Evolutionary conservation across 2,797 vertebrate genomes (phyloP).

Genomic region (Argentina silus): DNA sequence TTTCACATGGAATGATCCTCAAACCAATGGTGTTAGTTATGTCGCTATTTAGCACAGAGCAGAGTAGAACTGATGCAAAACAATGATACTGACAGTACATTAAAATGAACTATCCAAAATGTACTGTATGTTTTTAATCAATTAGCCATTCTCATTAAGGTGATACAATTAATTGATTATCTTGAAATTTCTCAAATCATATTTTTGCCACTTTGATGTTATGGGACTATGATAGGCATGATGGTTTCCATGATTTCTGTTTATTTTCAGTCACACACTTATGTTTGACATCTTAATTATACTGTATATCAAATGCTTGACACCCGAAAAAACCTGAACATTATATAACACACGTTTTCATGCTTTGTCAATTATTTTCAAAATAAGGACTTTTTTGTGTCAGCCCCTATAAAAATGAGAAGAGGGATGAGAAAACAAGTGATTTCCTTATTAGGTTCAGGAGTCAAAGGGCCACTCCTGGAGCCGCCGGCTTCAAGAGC

Average conservation of each 20-base stretch:
- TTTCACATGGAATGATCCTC: background rate
- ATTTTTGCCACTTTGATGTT: conserved; percentile 7
- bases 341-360: conserved; percentile 85
- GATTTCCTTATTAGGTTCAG: conserved; percentile 99
- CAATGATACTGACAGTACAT: background rate
- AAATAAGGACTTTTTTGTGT: conserved; percentile 88
- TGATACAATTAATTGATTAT: conserved; percentile 11
- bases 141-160: background rate
- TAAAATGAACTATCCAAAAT: background rate
- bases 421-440: conserved; percentile 96
- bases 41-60: background rate
- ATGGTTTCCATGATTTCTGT: background rate
- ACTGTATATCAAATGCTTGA: conserved; percentile 65
- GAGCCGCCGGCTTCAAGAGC: conserved; percentile 95
- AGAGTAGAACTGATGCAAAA: background rate
- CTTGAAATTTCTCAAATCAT: conserved; percentile 21
- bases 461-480: conserved; percentile 96
- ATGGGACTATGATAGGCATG: background rate
- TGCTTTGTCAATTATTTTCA: conserved; percentile 90
- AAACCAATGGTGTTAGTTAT: background rate
- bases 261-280: conserved; percentile 56
- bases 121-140: conserved; percentile 5
- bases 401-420: conserved; percentile 84
- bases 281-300: conserved; percentile 78
- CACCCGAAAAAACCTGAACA: conserved; percentile 73